Evolutionary conservation across 1,140 invertebrate genomes (phyloP), one percentile per base, ranked within the genome.

Genomic region (Anoplolepis gracilipes): DNA sequence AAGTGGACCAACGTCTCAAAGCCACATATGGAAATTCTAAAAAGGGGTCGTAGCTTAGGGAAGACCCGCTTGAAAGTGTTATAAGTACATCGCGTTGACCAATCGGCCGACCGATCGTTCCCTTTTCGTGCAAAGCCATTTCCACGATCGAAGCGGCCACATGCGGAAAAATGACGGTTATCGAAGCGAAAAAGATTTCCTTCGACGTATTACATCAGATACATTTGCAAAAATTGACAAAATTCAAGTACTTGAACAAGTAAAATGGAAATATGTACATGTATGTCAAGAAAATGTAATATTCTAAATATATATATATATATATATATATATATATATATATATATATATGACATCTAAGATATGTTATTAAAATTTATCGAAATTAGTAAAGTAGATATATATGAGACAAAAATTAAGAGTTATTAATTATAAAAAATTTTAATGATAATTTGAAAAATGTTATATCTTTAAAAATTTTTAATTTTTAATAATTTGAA

Each of bases 51-150:
- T 90, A 90, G 89, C 84, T 42, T 90, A 88, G 53, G 84, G 49
- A 42, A 62, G 86, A 90, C 88, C 86, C 88, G 89, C 73, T 90
- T 90, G 89, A 90, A 90, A 90, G 88, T 90, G 87, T 90, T 90
- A 89, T 69, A 81, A 82, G 85, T 89, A 87, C 78, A 84, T 77
- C 70, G 76, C 75, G 77, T 90, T 79, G 82, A 89, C 87, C 86
- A 77, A 82, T 90, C 88, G 89, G 86, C 77, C 75, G 73, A 49
- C 62, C 85, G 73, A 72, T 64, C 79, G 3, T 53, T n/a, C 69
- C 61, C 1, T 19, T 46, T 46, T 55, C 11, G 69, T 28, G 53
- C 49, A 46, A 36, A 53, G 36, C 10, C 59, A 82, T 69, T 85
- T 79, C 22, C 33, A 57, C 67, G 78, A 82, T 82, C 61, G 78